Evolutionary conservation across 2,888 invertebrate species (phyloP), one percentile per base, ranked within the genome.

Genomic region (Leuctra nigra): DNA sequence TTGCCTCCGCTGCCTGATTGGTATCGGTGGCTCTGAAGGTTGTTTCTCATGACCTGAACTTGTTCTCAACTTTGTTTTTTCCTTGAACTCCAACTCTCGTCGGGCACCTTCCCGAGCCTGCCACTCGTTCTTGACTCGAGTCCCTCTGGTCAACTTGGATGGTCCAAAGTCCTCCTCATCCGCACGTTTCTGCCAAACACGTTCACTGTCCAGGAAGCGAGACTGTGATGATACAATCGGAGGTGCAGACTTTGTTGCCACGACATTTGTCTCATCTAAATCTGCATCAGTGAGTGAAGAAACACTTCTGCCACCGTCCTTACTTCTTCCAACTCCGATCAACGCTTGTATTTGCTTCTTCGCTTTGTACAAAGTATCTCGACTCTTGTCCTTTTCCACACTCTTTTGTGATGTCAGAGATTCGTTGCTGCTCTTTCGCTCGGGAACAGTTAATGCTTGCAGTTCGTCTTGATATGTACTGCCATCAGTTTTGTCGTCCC

Each of bases 401-500:
- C 73, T 74, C 53, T 70, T 68, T 50, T 71, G 65, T 16, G 78
- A 78, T 6, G 74, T 73, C 46, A 79, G 67, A 36, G 78, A 78
- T 62, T 80, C 79, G 41, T 75, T 71, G 59, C 79, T 79, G 25
- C 77, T 77, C 65, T 79, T 79, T 29, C 77, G 69, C 54, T 74
- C 73, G 1, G 70, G 65, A 22, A 67, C 64, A 20, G 54, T 47
- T 22, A 55, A 47, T 20, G 25, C 47, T 13, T 25, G 25, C 36
- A 50, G 39, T 2, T 69, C 67, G 1, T 66, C 67, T 1, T 65
- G 62, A 38, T 57, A 53, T 53, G 53, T 36, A 35, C 54, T 58
- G 14, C 39, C 22, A 48, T 61, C 58, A 54, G 54, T 58, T 50
- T 58, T 59, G 20, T 54, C 46, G 35, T 48, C 58, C 53, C 59